Conservation (phyloP, 2,888 invertebrate species). For the Xestia sexstrigata region DNA sequence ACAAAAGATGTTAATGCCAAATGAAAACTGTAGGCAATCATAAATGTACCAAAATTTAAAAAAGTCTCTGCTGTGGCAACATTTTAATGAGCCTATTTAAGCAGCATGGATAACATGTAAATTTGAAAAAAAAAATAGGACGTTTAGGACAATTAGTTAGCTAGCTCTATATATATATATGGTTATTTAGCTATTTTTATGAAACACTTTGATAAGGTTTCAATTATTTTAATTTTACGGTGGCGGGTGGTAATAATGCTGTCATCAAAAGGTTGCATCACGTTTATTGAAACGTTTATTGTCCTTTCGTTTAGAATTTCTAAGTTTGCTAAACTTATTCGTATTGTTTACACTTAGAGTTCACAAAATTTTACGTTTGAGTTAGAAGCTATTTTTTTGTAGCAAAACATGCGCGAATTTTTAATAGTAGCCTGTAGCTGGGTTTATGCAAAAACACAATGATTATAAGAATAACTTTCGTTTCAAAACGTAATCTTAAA, state of each 20-base stretch:
- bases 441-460: neutral
- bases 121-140: neutral
- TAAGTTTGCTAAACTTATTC: neutral
- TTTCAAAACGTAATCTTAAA: constrained; percentile 36
- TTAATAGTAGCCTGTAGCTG: neutral
- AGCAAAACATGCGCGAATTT: neutral
- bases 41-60: constrained; percentile 23
- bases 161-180: neutral
- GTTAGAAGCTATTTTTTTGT: neutral
- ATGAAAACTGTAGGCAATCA: neutral
- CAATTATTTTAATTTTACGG: neutral
- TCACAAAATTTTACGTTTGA: neutral
- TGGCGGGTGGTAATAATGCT: too few relatives aligned
- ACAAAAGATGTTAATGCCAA: neutral
- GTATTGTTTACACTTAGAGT: neutral
- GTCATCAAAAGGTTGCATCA: neutral
- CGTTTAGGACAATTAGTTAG: neutral
- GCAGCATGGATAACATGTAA: constrained; percentile 4
- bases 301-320: constrained; percentile 22
- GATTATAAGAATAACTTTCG: neutral
- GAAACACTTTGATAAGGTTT: neutral
- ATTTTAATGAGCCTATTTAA: neutral
- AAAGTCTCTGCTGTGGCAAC: constrained; percentile 16
- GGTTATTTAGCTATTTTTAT: neutral
- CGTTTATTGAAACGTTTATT: constrained; percentile 20